phyloP scores from a whole-genome alignment of 23 tunicate genomes.

The Halocynthia roretzi region DNA sequence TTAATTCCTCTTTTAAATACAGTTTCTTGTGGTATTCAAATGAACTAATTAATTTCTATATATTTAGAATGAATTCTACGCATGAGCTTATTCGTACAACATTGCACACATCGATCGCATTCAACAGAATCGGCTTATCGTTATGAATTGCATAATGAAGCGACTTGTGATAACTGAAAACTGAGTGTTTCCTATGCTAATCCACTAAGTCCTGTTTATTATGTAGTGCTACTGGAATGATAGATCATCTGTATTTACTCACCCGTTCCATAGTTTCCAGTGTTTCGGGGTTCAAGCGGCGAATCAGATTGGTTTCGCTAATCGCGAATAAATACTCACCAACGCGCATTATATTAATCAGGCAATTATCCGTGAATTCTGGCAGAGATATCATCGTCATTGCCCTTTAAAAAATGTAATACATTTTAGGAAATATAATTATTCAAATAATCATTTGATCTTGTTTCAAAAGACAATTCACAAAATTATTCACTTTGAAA shows the following conservation, averaged over 20 bases:
- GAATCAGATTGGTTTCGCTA: conserved; percentile 74
- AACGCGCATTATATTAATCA: conserved; percentile 49
- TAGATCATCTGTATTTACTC: not conserved
- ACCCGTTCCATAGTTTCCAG: conserved; percentile 78
- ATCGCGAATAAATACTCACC: conserved; percentile 69
- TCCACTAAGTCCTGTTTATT: too few species aligned
- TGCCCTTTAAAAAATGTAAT: conserved; percentile 30
- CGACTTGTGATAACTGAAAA: too few species aligned
- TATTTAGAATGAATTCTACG: too few species aligned
- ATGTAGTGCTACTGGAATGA: too few species aligned
- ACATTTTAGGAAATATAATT: not conserved
- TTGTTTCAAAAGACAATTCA: not conserved
- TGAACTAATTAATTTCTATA: too few species aligned
- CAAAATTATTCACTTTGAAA: conserved; percentile 2
- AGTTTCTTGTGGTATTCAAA: too few species aligned
- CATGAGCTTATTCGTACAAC: too few species aligned
- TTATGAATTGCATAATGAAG: too few species aligned
- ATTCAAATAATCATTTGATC: not conserved
- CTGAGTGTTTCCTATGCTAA: too few species aligned
- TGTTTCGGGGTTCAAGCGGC: conserved; percentile 55
- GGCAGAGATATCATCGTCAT: conserved; percentile 49
- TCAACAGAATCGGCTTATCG: too few species aligned
- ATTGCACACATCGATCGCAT: too few species aligned
- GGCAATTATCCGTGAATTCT: conserved; percentile 85
- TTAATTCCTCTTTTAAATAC: too few species aligned